A percentile compares a stretch with the other conserved stretches of the same genome.
Conservation (phyloP, 2,888 invertebrate genomes). For the Machimus rusticus region DNA sequence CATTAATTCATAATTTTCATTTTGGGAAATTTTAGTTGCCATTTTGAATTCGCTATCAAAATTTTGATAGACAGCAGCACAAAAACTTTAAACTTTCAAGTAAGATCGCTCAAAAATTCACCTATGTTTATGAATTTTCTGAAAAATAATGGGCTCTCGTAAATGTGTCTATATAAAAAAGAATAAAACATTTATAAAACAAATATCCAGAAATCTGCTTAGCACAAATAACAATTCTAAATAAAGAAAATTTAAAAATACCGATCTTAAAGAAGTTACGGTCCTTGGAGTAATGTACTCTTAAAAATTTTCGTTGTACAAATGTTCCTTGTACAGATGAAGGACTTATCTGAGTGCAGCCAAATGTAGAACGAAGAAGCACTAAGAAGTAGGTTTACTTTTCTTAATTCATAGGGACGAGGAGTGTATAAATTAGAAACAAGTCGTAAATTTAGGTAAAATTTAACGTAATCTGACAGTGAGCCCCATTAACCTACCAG, state of each 20-base stretch:
- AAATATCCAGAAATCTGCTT: not conserved
- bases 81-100: no score
- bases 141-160: not conserved
- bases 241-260: not conserved
- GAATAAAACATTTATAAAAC: no score
- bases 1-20: no score
- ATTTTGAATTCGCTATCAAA: no score
- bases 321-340: not conserved
- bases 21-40: no score
- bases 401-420: not conserved
- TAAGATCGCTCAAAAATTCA: no score
- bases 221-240: not conserved
- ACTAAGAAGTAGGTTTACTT: not conserved
- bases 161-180: not conserved
- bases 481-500: conserved; percentile 29
- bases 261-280: no score
- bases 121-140: no score
- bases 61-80: no score
- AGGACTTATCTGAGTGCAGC: not conserved
- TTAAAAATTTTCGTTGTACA: not conserved
- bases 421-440: not conserved
- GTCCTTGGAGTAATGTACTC: not conserved
- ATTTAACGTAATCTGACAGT: conserved; percentile 9
- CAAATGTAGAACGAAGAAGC: not conserved
- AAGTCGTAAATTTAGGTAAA: not conserved